A percentile compares a stretch with the other conserved stretches of the same genome.
These are phyloP conservation scores for Catharus fuscescens DNA, from an alignment of 2,113 vertebrate genomes.

Conservation along the genomic window DNA sequence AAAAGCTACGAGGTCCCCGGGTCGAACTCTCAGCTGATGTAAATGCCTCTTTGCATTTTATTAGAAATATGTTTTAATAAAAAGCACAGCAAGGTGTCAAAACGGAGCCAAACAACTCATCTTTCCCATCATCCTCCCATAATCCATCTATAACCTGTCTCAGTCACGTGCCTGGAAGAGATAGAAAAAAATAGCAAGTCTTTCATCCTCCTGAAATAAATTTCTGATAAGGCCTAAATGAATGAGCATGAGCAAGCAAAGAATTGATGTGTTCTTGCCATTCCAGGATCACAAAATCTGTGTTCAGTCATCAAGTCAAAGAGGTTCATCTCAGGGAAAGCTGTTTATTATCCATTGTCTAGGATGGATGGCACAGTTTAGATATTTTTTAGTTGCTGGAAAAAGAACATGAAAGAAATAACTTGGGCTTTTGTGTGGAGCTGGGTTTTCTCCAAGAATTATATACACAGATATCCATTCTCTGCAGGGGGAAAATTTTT, in stretches of 20 bases:
- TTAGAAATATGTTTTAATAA: slow-evolving; percentile 58
- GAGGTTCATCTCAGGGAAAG: neutral
- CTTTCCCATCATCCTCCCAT: neutral
- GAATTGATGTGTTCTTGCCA: neutral
- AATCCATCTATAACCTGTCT: neutral
- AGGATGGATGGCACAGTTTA: neutral
- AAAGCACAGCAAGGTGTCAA: slow-evolving; percentile 38
- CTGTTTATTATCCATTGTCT: neutral
- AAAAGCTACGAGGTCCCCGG: slow-evolving; percentile 47
- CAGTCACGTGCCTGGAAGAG: neutral
- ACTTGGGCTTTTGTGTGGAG: neutral
- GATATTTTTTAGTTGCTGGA: neutral
- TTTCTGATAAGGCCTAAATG: neutral
- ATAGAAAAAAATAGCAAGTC: neutral
- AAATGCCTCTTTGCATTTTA: slow-evolving; percentile 68
- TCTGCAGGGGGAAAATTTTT: neutral
- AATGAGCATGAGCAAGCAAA: neutral
- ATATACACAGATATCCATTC: neutral
- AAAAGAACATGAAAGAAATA: neutral
- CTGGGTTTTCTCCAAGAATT: neutral
- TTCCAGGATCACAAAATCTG: neutral
- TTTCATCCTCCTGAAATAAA: neutral
- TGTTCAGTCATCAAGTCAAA: neutral
- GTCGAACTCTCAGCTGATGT: slow-evolving; percentile 63
- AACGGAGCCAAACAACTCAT: neutral